Evolutionary conservation across 1,140 invertebrate genomes (phyloP).

Genomic region (Drosophila elegans): DNA sequence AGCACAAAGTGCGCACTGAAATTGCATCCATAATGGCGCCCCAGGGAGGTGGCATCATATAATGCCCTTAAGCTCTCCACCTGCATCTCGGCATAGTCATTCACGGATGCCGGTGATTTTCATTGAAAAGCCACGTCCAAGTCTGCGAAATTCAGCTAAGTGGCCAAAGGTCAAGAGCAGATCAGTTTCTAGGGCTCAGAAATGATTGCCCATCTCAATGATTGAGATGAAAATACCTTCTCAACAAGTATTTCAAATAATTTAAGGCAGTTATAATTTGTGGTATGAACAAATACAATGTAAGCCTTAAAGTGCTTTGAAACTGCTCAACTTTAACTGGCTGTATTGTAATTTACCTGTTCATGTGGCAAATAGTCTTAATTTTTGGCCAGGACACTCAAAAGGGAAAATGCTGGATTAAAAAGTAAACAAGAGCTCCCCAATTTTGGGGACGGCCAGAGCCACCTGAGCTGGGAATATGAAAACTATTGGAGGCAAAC

Average conservation of each 20-base stretch:
- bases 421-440: constrained; percentile 21
- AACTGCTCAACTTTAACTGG: no score
- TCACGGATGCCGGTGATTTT: background rate
- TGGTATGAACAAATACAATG: no score
- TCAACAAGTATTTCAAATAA: no score
- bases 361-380: constrained; percentile 9
- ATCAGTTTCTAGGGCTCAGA: background rate
- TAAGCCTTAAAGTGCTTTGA: no score
- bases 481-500: background rate
- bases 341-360: constrained; percentile 5
- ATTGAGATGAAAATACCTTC: background rate
- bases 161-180: constrained; percentile 7
- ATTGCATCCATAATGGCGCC: constrained; percentile 27
- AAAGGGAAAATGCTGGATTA: constrained; percentile 16
- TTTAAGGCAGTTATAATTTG: no score
- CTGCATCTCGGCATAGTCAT: background rate
- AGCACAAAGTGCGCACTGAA: constrained; percentile 49
- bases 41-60: background rate
- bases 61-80: background rate
- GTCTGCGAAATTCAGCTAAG: constrained; percentile 3
- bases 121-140: background rate
- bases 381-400: constrained; percentile 20
- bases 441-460: constrained; percentile 20
- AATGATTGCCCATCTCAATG: background rate
- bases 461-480: constrained; percentile 24